Conservation (phyloP, 2,888 invertebrate species). For the Thecocarcelia acutangulata region DNA sequence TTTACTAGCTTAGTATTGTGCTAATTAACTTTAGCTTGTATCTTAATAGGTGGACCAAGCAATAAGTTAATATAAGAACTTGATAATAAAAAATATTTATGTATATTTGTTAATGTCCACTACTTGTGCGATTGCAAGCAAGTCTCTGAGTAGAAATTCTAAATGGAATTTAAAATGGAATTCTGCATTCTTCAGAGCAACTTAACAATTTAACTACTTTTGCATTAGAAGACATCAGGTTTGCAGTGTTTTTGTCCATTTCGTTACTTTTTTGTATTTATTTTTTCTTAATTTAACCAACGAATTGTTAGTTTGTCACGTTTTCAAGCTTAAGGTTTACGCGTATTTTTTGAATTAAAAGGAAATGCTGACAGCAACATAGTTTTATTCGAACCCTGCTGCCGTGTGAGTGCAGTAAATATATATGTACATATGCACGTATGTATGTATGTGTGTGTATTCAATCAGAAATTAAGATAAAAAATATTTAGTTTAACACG, state of each 20-base stretch:
- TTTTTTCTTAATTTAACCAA: conserved; percentile 38
- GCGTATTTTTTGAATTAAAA: conserved; percentile 67
- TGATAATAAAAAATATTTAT: too few species aligned
- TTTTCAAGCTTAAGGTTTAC: conserved; percentile 67
- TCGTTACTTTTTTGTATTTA: not conserved
- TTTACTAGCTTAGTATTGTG: conserved; percentile 64
- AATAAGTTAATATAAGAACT: conserved; percentile 7
- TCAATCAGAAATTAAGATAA: conserved; percentile 33
- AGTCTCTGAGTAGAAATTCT: too few species aligned
- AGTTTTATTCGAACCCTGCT: conserved; percentile 25
- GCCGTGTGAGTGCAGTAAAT: not conserved
- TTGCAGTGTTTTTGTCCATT: conserved; percentile 30
- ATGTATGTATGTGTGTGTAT: conserved; percentile 2
- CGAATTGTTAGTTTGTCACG: conserved; percentile 63
- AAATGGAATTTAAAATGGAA: too few species aligned
- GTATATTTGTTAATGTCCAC: too few species aligned
- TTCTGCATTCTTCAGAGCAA: not conserved
- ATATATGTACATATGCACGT: conserved; percentile 23
- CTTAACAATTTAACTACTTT: conserved; percentile 34
- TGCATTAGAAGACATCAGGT: not conserved
- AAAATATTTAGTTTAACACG: conserved; percentile 49
- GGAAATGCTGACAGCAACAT: conserved; percentile 64
- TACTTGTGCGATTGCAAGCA: too few species aligned
- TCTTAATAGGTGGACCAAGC: not conserved
- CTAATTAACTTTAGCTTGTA: conserved; percentile 62